Evolutionary conservation across 2,113 vertebrate species (phyloP), one percentile per base, ranked within the genome.

Genomic region (Pollachius pollachius): DNA sequence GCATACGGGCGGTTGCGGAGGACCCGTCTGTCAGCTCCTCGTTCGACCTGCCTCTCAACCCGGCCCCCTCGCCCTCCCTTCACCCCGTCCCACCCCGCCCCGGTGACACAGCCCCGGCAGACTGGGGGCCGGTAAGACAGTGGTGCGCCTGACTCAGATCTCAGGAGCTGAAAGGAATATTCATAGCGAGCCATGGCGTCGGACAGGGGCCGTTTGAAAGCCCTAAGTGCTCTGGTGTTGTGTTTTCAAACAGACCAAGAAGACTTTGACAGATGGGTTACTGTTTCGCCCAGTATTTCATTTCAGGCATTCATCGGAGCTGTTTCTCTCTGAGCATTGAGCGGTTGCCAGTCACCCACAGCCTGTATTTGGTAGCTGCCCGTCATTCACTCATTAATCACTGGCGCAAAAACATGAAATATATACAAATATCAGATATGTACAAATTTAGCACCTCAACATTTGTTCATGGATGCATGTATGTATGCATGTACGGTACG

Each of bases 181-280:
- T 90, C 86, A 89, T 88, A 68, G 69, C 59, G 34, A 15, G 69
- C 83, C 77, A 30, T 6, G 30, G 30, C 30, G 85, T 83, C 66
- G 83, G 79, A 89, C 87, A 85, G 86, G 83, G 78, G 68, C 75
- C 69, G 77, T 85, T 81, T 82, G 67, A 81, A 82, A 81, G 81
- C 75, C 82, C 75, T 88, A 90, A 91, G 90, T 92, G 91, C 87
- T 81, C 62, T 64, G 67, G 77, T 92, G 91, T 92, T 92, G 81
- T 90, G 84, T 88, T 91, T 90, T 91, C 87, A 92, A 91, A 91
- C 88, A 87, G 89, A 89, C 85, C 85, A 74, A 83, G 71, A 77
- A 90, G 81, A 85, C 81, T 89, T 88, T 88, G 87, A 90, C 90
- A 88, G 86, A 89, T 52, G 82, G 84, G 85, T 89, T 91, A 85